These are phyloP conservation scores for Prionailurus bengalensis DNA, from an alignment of 2,113 vertebrate genomes.

Conservation along the genomic window DNA sequence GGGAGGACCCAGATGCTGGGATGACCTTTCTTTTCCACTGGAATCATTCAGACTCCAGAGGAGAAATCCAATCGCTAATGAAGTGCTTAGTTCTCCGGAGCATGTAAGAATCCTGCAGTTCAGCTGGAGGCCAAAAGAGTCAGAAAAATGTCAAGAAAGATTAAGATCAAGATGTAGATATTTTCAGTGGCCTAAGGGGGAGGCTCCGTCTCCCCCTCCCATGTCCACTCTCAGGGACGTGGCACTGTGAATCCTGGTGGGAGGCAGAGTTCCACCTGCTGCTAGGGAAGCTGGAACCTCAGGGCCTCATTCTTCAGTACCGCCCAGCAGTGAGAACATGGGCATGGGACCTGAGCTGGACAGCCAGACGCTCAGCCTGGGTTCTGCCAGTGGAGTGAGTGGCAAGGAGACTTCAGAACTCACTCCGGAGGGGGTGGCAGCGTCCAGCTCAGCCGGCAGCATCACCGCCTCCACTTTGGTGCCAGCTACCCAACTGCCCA, in stretches of 20 bases:
- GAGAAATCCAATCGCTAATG: slow-evolving; percentile 12
- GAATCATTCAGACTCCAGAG: slow-evolving; percentile 52
- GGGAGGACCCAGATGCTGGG: slow-evolving; percentile 33
- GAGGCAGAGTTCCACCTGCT: background rate
- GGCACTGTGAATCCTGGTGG: background rate
- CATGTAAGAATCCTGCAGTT: background rate
- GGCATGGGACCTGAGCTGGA: background rate
- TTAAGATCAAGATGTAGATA: slow-evolving; percentile 7
- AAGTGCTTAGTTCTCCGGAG: slow-evolving; percentile 32
- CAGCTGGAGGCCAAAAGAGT: background rate
- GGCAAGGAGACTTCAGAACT: background rate
- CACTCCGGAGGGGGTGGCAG: background rate
- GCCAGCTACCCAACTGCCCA: background rate
- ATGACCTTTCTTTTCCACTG: slow-evolving; percentile 62
- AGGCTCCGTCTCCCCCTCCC: background rate
- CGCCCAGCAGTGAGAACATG: background rate
- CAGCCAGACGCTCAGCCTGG: background rate
- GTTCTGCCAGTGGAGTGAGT: background rate
- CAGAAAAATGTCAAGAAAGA: slow-evolving; percentile 48
- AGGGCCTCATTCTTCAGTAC: background rate
- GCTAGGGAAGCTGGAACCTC: background rate
- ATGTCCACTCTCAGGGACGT: background rate
- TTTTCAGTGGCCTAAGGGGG: background rate
- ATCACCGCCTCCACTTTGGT: background rate
- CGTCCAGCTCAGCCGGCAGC: background rate